Base-by-base conservation (phyloP, 2,888 invertebrate genomes). In the Xylota segnis region DNA sequence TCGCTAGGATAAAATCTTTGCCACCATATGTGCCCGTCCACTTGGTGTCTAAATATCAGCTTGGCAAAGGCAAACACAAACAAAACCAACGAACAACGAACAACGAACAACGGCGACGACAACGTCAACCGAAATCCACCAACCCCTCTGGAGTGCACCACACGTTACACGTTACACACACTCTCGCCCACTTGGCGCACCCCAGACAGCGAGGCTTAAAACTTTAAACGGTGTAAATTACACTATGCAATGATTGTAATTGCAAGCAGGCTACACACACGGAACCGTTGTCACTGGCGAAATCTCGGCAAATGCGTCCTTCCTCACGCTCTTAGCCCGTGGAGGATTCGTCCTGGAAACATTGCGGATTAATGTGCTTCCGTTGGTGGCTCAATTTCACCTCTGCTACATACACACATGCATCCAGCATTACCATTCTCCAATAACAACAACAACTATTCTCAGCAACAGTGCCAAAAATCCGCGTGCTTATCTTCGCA, bases 211-310 rank as follows among this genome's bases (percentile, higher is more conserved):
- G 50, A 32, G 72, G 86, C 86, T 86, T 86, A 86, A 86, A 86
- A 86, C 82, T 86, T 82, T 86, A 86, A 86, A 86, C 61, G 86
- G 86, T 86, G 86, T 86, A 77, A 86, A 66, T 86, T 82, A 86
- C 82, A 77, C 76, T 47, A 29, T 66, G 76, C 76, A 82, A 86
- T 77, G 82, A 86, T 72, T 86, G 86, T 86, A 82, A 86, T 86
- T 86, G 77, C 82, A 34, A 47, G 75, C 70, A 29, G 54, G 61
- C 40, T 61, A 76, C 82, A 86, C 66, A 86, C 32, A 56, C 47
- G 18, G 63, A 52, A 40, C 40, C 65, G 14, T 75, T 43, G 45
- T 18, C 10, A 34, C 58, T 43, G 45, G 32, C 9, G 10, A 72
- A 78, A 78, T 78, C 63, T 71, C 78, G 16, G 56, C 63, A 40